Conservation (phyloP, 2,797 vertebrate species). For the Rhabdophis nuchalis region DNA sequence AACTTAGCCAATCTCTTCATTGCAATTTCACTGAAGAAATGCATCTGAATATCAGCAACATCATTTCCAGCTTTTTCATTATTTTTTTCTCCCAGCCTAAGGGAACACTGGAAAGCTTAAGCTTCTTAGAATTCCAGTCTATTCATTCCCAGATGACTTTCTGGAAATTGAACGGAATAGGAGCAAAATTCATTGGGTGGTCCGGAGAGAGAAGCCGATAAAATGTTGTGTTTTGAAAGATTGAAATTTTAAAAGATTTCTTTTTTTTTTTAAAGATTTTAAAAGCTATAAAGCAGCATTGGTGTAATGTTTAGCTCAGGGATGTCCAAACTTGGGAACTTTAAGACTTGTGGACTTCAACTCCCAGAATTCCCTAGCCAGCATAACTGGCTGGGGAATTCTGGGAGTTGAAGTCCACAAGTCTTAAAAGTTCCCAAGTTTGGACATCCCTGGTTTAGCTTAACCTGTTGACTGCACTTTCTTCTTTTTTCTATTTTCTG, state of each 20-base stretch:
- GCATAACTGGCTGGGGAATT: too few species aligned
- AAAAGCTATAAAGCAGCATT: background rate
- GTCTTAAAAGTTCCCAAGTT: too few species aligned
- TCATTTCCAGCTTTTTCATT: background rate
- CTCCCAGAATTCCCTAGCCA: too few species aligned
- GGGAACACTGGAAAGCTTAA: background rate
- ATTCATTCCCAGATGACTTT: background rate
- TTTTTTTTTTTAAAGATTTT: background rate
- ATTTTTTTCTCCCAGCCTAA: background rate
- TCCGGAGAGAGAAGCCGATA: background rate
- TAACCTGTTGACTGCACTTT: background rate
- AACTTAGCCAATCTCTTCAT: background rate
- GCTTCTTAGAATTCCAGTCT: background rate
- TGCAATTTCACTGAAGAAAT: background rate
- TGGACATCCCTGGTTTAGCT: too few species aligned
- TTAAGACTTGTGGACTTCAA: too few species aligned
- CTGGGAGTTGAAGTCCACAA: too few species aligned
- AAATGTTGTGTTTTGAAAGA: background rate
- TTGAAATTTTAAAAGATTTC: background rate
- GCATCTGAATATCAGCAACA: background rate
- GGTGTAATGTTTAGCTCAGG: background rate
- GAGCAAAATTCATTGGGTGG: background rate
- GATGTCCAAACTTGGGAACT: too few species aligned
- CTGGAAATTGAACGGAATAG: background rate
- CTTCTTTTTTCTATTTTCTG: too few species aligned